Evolutionary conservation across 2,797 vertebrate genomes (phyloP).

Genomic region (Danio tinwini): DNA sequence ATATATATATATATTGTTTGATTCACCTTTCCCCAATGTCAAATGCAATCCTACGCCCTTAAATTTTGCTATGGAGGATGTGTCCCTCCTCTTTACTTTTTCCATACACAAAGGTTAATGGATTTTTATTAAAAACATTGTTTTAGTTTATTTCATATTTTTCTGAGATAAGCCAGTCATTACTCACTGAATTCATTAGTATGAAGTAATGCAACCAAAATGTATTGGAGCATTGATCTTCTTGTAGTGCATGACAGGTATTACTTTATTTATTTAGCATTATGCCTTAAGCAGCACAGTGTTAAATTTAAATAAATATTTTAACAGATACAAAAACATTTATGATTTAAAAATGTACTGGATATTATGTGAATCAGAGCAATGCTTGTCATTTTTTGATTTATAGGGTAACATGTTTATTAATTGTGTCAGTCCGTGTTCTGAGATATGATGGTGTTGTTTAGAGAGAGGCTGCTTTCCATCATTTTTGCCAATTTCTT

Average conservation of each 20-base stretch:
- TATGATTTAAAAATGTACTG: neutral
- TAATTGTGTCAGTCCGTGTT: constrained; percentile 66
- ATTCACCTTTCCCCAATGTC: too few relatives aligned
- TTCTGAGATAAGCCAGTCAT: too few relatives aligned
- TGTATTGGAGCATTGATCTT: too few relatives aligned
- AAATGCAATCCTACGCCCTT: too few relatives aligned
- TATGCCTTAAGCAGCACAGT: neutral
- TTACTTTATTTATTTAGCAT: neutral
- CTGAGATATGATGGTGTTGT: constrained; percentile 73
- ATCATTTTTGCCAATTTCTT: constrained; percentile 80
- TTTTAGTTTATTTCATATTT: too few relatives aligned
- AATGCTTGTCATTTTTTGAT: neutral
- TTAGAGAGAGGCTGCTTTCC: constrained; percentile 77
- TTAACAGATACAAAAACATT: neutral
- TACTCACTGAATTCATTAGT: too few relatives aligned
- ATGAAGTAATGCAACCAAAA: neutral
- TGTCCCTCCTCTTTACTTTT: too few relatives aligned
- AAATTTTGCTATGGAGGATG: too few relatives aligned
- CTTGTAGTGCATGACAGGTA: neutral
- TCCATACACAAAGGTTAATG: too few relatives aligned
- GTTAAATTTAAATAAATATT: neutral
- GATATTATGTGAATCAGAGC: neutral
- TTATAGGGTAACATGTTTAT: too few relatives aligned
- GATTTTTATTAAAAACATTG: too few relatives aligned
- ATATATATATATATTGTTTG: too few relatives aligned